These are phyloP conservation scores for Prenolepis imparis DNA, from an alignment of 2,888 invertebrate species.

Conservation along the genomic window DNA sequence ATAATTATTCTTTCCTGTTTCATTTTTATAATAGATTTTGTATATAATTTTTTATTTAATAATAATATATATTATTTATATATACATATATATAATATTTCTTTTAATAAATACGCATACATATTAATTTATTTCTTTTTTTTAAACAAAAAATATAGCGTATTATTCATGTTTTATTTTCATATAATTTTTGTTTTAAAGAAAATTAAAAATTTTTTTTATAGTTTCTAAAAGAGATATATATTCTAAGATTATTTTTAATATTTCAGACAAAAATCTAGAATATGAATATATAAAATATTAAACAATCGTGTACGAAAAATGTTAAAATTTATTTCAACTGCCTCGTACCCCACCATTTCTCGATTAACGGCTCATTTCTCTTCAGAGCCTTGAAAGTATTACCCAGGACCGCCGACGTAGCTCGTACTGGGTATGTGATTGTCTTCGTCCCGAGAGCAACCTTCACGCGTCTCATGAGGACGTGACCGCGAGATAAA, in stretches of 20 bases:
- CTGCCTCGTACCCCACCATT: not conserved
- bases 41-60: not conserved
- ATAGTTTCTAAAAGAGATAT: not conserved
- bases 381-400: constrained; percentile 30
- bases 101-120: not conserved
- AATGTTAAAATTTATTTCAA: not conserved
- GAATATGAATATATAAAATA: not conserved
- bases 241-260: not conserved
- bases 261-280: not conserved
- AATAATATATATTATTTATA: not conserved
- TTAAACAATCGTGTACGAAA: not conserved
- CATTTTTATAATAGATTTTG: too few species aligned
- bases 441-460: constrained; percentile 1
- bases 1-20: not conserved
- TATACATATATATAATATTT: not conserved
- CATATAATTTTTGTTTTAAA: not conserved
- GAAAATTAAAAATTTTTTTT: not conserved
- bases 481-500: constrained; percentile 34
- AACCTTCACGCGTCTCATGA: not conserved
- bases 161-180: not conserved
- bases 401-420: not conserved
- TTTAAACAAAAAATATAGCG: not conserved
- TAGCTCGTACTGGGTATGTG: not conserved
- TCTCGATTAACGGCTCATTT: not conserved
- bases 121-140: not conserved